A percentile compares a stretch with the other conserved stretches of the same genome.
These are phyloP conservation scores for Ernsta delagoae DNA, from an alignment of 2,888 invertebrate genomes.

Conservation along the genomic window DNA sequence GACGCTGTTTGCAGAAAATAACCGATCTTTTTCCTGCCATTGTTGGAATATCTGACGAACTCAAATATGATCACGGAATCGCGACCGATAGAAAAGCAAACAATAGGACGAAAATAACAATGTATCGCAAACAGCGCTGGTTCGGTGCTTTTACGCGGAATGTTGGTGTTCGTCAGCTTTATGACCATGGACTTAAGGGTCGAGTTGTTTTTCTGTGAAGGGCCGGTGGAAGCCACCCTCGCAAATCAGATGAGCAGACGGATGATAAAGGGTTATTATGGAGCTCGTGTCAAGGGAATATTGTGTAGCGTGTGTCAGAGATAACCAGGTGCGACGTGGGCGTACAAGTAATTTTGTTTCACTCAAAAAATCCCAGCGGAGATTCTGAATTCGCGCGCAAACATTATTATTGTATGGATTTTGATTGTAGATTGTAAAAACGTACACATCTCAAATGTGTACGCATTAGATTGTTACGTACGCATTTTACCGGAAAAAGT, in stretches of 20 bases:
- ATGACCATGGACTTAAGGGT: slow-evolving; percentile 39
- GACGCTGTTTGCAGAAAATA: slow-evolving; percentile 49
- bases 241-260: slow-evolving; percentile 41
- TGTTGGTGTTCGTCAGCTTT: slow-evolving; percentile 17
- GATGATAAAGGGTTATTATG: slow-evolving; percentile 44
- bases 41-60: slow-evolving; percentile 68
- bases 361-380: slow-evolving; percentile 33
- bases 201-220: slow-evolving; percentile 28
- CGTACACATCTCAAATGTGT: too few species aligned
- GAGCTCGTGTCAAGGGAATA: slow-evolving; percentile 42
- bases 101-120: slow-evolving; percentile 61
- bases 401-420: slow-evolving; percentile 17
- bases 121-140: slow-evolving; percentile 55
- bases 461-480: neutral
- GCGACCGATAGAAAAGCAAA: slow-evolving; percentile 44
- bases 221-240: slow-evolving; percentile 42
- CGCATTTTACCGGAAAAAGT: neutral
- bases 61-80: slow-evolving; percentile 64
- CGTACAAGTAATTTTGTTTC: slow-evolving; percentile 35
- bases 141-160: slow-evolving; percentile 32
- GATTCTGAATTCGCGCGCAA: slow-evolving; percentile 17
- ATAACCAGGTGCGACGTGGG: slow-evolving; percentile 39
- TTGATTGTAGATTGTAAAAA: slow-evolving; percentile 9
- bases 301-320: slow-evolving; percentile 37
- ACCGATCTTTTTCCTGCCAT: slow-evolving; percentile 51